phyloP scores from a whole-genome alignment of 2,113 vertebrate genomes.

The Cygnus buccinator region DNA sequence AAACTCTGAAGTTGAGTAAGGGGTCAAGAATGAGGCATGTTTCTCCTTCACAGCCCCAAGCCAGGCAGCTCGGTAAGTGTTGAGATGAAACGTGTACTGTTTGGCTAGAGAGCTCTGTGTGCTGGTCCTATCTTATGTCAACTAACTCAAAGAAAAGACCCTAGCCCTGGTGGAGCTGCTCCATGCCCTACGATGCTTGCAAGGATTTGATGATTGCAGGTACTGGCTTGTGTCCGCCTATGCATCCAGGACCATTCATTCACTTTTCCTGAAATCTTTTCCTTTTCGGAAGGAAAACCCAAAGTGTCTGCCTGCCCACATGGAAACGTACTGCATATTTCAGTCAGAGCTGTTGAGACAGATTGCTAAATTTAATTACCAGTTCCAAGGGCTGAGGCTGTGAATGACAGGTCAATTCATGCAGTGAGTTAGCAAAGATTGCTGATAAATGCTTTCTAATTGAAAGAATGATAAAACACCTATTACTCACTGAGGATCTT shows the following conservation, averaged over 20 bases:
- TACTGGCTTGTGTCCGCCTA: background rate
- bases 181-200: accelerated
- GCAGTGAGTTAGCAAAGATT: constrained; percentile 73
- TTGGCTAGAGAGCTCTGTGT: background rate
- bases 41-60: background rate
- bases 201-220: background rate
- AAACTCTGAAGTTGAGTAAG: background rate
- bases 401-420: constrained; percentile 74
- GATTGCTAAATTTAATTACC: constrained; percentile 77
- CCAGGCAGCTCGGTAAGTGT: background rate
- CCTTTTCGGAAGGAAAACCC: constrained; percentile 14
- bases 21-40: accelerated
- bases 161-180: background rate
- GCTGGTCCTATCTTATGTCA: background rate
- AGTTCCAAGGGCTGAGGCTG: constrained; percentile 71
- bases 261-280: constrained; percentile 34
- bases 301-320: background rate
- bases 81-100: background rate
- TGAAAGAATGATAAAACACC: constrained; percentile 76
- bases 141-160: background rate
- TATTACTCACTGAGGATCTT: constrained; percentile 67
- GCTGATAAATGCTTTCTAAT: constrained; percentile 77
- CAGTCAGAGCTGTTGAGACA: constrained; percentile 41
- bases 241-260: background rate
- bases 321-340: constrained; percentile 5